Base-by-base conservation (phyloP, 2,113 vertebrate genomes). In the Bungarus multicinctus region DNA sequence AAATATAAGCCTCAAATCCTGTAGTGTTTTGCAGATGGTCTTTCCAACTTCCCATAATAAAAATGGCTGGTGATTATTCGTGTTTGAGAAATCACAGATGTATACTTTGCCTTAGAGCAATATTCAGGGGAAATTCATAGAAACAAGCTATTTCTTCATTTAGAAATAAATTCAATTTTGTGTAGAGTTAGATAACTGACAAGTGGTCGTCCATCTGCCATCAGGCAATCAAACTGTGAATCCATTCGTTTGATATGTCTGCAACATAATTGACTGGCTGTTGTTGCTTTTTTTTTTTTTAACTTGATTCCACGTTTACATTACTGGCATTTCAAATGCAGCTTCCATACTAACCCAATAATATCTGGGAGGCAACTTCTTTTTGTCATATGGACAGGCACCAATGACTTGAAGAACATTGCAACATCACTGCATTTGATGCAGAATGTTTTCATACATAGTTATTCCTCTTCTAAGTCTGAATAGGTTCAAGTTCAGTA, bases 201-300 rank as follows among this genome's bases (percentile, higher is more conserved):
- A 98, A 98, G 98, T 98, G 98, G 99, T 99, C 96, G 96, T 98
- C 98, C 98, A 98, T 98, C 98, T 98, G 98, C 98, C 90, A 55
- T 96, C 90, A 86, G 98, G 98, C 98, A 97, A 98, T 98, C 97
- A 97, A 95, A 97, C 98, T 97, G 97, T 96, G 97, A 98, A 95
- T 93, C 96, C 39, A n/a, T 96, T 95, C 97, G 97, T 97, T 97
- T 95, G 97, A 95, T 96, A 95, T 95, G 96, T 94, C 27, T 14
- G 92, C 39, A 50, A 88, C 34, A 91, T 97, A 98, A 99, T 98
- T 97, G 97, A 97, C 97, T 95, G 97, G 34, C 23, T 34, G 64
- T 20, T n/a, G 64, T 74, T 74, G 5, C 57, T 25, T 58, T 60
- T 27, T 96, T 60, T 95, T 95, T 94, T 96, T 94, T 95, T 94